Percentiles rank a stretch among this genome's conserved stretches.
Evolutionary conservation across 2,797 vertebrate genomes (phyloP).

Genomic region (Myotis planiceps): DNA sequence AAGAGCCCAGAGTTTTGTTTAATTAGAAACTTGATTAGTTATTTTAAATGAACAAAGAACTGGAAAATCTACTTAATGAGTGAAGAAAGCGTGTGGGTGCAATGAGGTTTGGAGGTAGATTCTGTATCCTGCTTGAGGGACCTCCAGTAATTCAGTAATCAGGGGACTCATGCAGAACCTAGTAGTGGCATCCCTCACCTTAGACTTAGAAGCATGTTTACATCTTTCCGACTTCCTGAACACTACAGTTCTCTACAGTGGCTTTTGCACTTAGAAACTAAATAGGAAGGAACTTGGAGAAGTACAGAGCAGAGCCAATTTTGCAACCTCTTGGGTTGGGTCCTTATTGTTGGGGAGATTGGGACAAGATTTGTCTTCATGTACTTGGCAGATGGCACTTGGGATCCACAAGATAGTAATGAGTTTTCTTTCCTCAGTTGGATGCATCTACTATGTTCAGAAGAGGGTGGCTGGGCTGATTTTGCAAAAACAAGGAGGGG

Average conservation of each 20-base stretch:
- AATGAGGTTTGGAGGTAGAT: neutral
- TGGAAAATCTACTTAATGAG: neutral
- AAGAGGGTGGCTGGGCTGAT: neutral
- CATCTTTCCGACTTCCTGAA: neutral
- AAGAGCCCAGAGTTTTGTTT: slow-evolving; percentile 14
- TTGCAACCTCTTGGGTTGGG: neutral
- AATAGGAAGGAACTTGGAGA: neutral
- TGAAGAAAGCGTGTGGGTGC: neutral
- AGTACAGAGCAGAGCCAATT: neutral
- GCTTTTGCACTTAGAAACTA: neutral
- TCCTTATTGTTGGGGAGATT: neutral
- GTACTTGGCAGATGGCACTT: neutral
- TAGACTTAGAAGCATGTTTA: neutral
- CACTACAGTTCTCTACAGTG: neutral
- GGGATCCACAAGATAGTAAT: neutral
- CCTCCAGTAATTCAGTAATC: slow-evolving; percentile 35
- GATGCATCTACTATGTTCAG: neutral
- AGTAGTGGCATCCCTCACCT: neutral
- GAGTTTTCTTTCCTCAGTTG: neutral
- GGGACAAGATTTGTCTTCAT: neutral
- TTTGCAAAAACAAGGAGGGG: neutral
- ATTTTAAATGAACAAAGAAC: neutral
- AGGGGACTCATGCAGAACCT: slow-evolving; percentile 5
- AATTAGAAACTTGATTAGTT: slow-evolving; percentile 36
- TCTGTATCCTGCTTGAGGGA: slow-evolving; percentile 59